phyloP scores from a whole-genome alignment of 2,888 invertebrate species.

The Tryphoninae sp. region DNA sequence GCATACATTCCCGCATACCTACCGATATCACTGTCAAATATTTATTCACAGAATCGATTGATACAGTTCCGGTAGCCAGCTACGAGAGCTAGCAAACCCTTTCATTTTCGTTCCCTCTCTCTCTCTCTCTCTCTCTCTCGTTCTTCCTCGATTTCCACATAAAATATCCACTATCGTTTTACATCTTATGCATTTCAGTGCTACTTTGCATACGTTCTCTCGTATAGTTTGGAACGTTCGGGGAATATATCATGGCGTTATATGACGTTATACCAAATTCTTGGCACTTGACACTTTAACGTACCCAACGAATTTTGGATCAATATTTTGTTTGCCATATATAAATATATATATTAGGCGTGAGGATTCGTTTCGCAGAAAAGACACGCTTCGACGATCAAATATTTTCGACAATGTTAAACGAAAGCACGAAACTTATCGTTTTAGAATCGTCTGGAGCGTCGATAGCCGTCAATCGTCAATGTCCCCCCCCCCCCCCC shows the following conservation, averaged over 20 bases:
- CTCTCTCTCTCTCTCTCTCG: background rate
- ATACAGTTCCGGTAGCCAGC: background rate
- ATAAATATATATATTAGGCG: too few species aligned
- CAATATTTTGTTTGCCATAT: too few species aligned
- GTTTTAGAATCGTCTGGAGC: too few species aligned
- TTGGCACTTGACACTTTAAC: too few species aligned
- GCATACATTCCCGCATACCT: too few species aligned
- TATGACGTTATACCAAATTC: background rate
- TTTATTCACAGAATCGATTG: background rate
- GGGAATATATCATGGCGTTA: background rate
- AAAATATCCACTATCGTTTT: background rate
- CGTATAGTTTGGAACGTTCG: background rate
- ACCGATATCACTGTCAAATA: background rate
- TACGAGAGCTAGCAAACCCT: background rate
- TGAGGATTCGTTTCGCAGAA: too few species aligned
- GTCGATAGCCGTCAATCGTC: conserved; percentile 5
- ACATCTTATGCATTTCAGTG: background rate
- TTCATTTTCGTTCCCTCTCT: too few species aligned
- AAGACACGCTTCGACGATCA: too few species aligned
- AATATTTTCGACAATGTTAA: too few species aligned
- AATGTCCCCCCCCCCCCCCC: conserved; percentile 9
- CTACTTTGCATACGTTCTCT: background rate
- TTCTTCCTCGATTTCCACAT: background rate
- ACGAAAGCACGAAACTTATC: too few species aligned
- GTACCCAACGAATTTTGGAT: too few species aligned